These are phyloP conservation scores for Rhodinocichla rosea DNA, from an alignment of 2,113 vertebrate genomes.

Conservation along the genomic window DNA sequence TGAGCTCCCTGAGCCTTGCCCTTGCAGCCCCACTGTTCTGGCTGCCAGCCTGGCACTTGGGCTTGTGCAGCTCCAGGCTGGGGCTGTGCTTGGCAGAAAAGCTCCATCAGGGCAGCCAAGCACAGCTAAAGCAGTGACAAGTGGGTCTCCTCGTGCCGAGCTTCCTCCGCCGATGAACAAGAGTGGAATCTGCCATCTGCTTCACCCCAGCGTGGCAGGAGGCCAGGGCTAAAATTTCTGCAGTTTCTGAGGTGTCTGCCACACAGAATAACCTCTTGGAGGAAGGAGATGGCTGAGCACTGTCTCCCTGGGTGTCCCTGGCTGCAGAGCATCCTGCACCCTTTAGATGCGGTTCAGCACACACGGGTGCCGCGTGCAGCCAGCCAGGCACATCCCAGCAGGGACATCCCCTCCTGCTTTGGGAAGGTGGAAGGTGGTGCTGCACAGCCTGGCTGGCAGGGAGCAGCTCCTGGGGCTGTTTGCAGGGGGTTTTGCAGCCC, in stretches of 20 bases:
- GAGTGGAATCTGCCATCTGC: not conserved
- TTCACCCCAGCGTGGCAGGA: not conserved
- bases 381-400: not conserved
- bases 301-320: not conserved
- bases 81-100: not conserved
- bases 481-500: not conserved
- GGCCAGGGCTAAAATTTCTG: not conserved
- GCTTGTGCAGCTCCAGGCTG: not conserved
- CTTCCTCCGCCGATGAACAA: accelerated
- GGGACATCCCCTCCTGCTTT: not conserved
- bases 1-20: not conserved
- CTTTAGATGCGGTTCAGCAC: not conserved
- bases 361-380: not conserved
- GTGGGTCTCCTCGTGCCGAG: accelerated
- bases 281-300: accelerated
- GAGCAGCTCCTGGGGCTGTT: not conserved
- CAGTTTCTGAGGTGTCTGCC: not conserved
- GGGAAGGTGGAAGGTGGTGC: not conserved
- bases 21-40: not conserved
- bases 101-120: not conserved
- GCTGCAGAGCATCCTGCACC: not conserved
- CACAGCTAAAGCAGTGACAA: accelerated
- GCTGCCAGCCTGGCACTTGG: not conserved
- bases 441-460: not conserved
- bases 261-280: not conserved